Evolutionary conservation across 2,888 invertebrate genomes (phyloP).

Genomic region (Pseudolycoriella hygida): DNA sequence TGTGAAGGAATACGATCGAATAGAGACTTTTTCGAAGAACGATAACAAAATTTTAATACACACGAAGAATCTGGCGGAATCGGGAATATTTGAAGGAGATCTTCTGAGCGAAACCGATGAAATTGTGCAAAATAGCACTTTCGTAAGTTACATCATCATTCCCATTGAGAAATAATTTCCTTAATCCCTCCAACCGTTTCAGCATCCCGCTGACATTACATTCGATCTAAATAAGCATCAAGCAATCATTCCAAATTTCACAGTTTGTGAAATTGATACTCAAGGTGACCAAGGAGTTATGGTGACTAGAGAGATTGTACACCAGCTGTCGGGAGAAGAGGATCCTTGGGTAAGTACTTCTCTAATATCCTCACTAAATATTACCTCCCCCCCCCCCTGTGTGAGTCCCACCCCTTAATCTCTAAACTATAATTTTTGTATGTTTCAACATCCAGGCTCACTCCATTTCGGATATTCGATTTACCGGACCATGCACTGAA

Average conservation of each 20-base stretch:
- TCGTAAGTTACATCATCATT: too few species aligned
- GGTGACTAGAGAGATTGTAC: slow-evolving; percentile 9
- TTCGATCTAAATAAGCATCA: slow-evolving; percentile 10
- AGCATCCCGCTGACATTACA: slow-evolving; percentile 10
- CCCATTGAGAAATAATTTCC: neutral
- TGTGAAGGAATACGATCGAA: slow-evolving; percentile 4
- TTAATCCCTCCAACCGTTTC: slow-evolving; percentile 5
- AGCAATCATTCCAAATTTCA: slow-evolving; percentile 10
- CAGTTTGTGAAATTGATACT: slow-evolving; percentile 8
- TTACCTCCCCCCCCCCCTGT: too few species aligned
- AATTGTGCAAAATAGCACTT: neutral
- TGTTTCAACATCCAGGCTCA: slow-evolving; percentile 9
- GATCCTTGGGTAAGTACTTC: slow-evolving; percentile 12
- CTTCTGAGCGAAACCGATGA: neutral
- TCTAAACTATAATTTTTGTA: neutral
- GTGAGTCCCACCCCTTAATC: too few species aligned
- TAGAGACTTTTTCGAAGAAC: neutral
- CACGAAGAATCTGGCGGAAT: slow-evolving; percentile 10
- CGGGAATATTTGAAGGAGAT: slow-evolving; percentile 10
- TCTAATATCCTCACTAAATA: neutral
- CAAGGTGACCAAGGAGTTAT: slow-evolving; percentile 9
- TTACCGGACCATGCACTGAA: slow-evolving; percentile 11
- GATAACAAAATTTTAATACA: slow-evolving; percentile 9
- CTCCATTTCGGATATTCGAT: slow-evolving; percentile 11
- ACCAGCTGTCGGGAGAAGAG: slow-evolving; percentile 13